Percentiles rank a stretch among this genome's conserved stretches.
Conservation (phyloP, 2,888 invertebrate genomes). For the Acanthoscelides obtectus region DNA sequence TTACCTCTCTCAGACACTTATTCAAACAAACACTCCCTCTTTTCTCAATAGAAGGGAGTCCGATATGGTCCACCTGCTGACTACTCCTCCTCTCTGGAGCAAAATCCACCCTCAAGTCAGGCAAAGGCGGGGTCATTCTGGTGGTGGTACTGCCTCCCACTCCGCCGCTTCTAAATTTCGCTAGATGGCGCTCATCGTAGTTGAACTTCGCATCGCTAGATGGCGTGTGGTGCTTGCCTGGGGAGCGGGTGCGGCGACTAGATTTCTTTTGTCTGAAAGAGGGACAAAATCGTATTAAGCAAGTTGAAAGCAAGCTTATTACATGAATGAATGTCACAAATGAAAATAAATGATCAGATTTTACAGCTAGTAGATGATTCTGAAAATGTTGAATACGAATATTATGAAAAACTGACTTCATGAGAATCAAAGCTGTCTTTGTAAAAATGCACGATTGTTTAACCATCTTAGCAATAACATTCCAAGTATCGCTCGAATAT, state of each 20-base stretch:
- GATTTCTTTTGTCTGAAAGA: conserved; percentile 37
- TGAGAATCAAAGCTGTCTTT: too few relatives aligned
- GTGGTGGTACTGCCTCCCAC: conserved; percentile 48
- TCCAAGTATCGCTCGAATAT: too few relatives aligned
- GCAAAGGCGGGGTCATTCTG: conserved; percentile 57
- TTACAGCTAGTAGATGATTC: too few relatives aligned
- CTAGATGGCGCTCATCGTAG: conserved; percentile 45
- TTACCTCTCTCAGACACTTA: conserved; percentile 47
- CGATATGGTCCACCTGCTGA: conserved; percentile 23
- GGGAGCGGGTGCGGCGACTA: conserved; percentile 39
- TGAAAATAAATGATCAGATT: too few relatives aligned
- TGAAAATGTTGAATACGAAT: too few relatives aligned
- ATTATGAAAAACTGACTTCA: too few relatives aligned
- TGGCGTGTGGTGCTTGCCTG: conserved; percentile 28
- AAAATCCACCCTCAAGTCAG: conserved; percentile 60
- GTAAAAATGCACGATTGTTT: too few relatives aligned
- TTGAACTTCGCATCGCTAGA: conserved; percentile 38
- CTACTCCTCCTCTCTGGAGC: conserved; percentile 49
- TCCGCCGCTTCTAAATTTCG: conserved; percentile 32
- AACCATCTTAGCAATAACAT: too few relatives aligned
- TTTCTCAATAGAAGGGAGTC: conserved; percentile 35
- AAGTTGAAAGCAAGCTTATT: too few relatives aligned
- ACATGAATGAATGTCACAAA: too few relatives aligned
- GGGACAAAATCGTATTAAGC: too few relatives aligned
- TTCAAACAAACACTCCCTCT: conserved; percentile 47